Conservation (phyloP, 1,140 invertebrate species). For the Pachyrhynchus sulphureomaculatus region DNA sequence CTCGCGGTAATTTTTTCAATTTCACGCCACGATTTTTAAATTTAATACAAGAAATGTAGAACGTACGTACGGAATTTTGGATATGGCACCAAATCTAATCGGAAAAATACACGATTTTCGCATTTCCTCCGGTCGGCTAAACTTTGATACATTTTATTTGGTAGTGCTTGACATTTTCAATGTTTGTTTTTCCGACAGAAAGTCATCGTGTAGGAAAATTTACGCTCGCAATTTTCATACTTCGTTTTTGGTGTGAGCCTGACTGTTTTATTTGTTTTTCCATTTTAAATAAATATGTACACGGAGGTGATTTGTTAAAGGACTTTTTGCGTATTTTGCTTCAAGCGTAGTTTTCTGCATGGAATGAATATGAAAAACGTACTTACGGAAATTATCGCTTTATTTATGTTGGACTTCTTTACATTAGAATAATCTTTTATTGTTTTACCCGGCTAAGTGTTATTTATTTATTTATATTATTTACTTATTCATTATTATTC, state of each 20-base stretch:
- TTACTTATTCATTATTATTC: too few relatives aligned
- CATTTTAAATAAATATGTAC: slow-evolving; percentile 23
- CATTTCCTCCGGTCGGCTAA: slow-evolving; percentile 19
- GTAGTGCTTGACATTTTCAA: slow-evolving; percentile 16
- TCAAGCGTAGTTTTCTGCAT: not conserved
- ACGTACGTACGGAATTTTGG: slow-evolving; percentile 14
- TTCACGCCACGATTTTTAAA: slow-evolving; percentile 8
- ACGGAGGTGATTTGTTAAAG: slow-evolving; percentile 15
- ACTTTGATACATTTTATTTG: slow-evolving; percentile 27
- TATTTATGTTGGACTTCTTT: too few relatives aligned
- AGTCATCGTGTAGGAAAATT: slow-evolving; percentile 24
- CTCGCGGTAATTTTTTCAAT: not conserved
- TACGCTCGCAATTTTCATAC: slow-evolving; percentile 23
- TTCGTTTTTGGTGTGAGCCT: slow-evolving; percentile 8
- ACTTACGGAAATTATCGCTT: too few relatives aligned
- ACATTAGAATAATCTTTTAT: too few relatives aligned
- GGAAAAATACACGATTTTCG: slow-evolving; percentile 22
- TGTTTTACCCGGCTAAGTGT: too few relatives aligned
- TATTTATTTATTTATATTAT: too few relatives aligned
- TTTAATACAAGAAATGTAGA: slow-evolving; percentile 4
- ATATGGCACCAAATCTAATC: slow-evolving; percentile 15
- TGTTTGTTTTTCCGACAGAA: slow-evolving; percentile 24
- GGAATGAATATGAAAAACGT: too few relatives aligned
- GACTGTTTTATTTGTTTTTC: slow-evolving; percentile 15
- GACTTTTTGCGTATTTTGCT: slow-evolving; percentile 1